Evolutionary conservation across 2,888 invertebrate species (phyloP).

Genomic region (Nycteola revayana): DNA sequence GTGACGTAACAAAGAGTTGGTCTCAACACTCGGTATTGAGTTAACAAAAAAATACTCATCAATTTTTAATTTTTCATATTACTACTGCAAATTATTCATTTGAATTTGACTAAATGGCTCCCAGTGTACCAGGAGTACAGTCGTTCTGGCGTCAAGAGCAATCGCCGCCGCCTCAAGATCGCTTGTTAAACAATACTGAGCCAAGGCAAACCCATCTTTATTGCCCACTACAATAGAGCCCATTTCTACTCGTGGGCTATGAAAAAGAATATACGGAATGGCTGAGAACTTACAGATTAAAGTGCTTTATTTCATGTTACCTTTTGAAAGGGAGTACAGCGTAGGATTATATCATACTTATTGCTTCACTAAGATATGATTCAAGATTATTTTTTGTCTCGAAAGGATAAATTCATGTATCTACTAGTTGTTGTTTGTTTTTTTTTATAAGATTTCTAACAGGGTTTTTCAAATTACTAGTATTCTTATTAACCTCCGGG

Average conservation of each 20-base stretch:
- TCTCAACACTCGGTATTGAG: background rate
- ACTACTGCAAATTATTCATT: conserved; percentile 28
- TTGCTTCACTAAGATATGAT: background rate
- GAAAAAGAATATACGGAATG: conserved; percentile 37
- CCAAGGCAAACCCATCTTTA: conserved; percentile 29
- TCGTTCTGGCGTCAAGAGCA: conserved; percentile 33
- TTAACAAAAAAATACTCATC: too few relatives aligned
- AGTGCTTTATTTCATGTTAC: conserved; percentile 47
- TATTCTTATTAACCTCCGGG: too few relatives aligned
- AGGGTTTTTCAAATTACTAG: too few relatives aligned
- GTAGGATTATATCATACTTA: conserved; percentile 1
- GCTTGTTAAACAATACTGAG: conserved; percentile 39
- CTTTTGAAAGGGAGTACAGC: conserved; percentile 27
- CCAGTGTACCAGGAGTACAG: conserved; percentile 26
- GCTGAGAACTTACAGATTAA: conserved; percentile 44
- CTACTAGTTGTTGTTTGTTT: too few relatives aligned
- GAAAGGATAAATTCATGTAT: too few relatives aligned
- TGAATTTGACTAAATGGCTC: conserved; percentile 24
- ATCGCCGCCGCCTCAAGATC: conserved; percentile 40
- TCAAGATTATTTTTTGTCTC: too few relatives aligned
- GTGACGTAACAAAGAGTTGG: background rate
- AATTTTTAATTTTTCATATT: too few relatives aligned
- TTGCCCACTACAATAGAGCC: conserved; percentile 6
- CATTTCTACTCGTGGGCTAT: conserved; percentile 10
- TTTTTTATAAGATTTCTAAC: too few relatives aligned